Conservation (phyloP, 2,888 invertebrate species). For the Eulithis testata region DNA sequence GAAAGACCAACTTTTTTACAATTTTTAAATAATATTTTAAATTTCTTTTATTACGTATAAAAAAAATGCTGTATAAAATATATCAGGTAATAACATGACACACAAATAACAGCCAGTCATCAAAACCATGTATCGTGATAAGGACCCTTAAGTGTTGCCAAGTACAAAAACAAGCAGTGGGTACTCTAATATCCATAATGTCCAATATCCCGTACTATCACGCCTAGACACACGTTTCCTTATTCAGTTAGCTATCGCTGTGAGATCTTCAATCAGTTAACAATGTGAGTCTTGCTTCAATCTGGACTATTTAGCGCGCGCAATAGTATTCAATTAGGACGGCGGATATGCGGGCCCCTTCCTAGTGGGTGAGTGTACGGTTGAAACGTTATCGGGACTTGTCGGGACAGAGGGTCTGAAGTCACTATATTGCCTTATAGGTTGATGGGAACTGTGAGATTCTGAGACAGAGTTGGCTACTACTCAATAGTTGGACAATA, state of each 20-base stretch:
- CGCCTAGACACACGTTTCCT: constrained; percentile 73
- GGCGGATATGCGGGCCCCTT: constrained; percentile 83
- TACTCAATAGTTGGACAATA: no score
- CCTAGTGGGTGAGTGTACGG: constrained; percentile 53
- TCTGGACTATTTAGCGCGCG: constrained; percentile 82
- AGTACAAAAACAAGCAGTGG: no score
- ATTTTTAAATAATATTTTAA: no score
- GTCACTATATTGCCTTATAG: not conserved
- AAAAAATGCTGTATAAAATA: no score
- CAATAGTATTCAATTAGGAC: constrained; percentile 80
- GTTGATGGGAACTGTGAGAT: not conserved
- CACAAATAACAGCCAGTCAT: no score
- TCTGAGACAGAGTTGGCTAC: no score
- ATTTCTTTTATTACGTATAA: no score
- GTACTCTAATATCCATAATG: constrained; percentile 46
- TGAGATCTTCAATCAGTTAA: constrained; percentile 77
- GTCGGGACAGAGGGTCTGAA: not conserved
- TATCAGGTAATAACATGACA: no score
- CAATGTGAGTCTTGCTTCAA: constrained; percentile 66
- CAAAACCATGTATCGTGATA: no score
- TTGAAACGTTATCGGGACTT: constrained; percentile 53
- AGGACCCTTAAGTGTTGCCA: no score
- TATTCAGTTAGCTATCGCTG: constrained; percentile 70
- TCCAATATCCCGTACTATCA: constrained; percentile 64
- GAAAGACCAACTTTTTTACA: no score